Percentiles rank a stretch among this genome's conserved stretches.
phyloP scores from a whole-genome alignment of 2,113 vertebrate species.

The Myotis lucifugus region DNA sequence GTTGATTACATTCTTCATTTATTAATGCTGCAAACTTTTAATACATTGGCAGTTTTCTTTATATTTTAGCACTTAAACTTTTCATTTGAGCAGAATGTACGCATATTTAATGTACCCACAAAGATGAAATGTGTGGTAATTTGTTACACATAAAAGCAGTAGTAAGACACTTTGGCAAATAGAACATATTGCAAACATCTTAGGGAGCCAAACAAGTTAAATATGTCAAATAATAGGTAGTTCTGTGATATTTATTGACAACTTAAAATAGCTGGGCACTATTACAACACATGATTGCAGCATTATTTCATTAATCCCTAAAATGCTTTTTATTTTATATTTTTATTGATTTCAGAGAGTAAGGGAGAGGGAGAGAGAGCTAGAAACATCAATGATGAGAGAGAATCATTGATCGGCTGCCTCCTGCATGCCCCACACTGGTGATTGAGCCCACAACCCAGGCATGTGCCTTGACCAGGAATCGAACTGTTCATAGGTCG shows the following conservation, averaged over 20 bases:
- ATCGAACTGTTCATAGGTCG: too few relatives aligned
- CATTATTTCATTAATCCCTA: neutral
- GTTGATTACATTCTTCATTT: constrained; percentile 16
- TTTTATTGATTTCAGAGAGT: too few relatives aligned
- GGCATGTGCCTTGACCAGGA: too few relatives aligned
- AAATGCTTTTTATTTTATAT: neutral
- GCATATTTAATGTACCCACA: neutral
- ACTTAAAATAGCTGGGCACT: neutral
- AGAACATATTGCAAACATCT: neutral
- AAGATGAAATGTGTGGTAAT: neutral
- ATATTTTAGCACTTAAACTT: neutral
- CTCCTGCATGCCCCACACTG: too few relatives aligned
- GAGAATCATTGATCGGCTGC: too few relatives aligned
- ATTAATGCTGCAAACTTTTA: neutral
- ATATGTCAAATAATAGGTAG: neutral
- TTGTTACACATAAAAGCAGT: constrained; percentile 44
- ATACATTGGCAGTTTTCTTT: constrained; percentile 13
- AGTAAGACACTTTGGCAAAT: constrained; percentile 18
- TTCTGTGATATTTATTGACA: neutral
- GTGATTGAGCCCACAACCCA: too few relatives aligned
- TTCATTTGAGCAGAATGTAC: neutral
- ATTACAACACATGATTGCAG: neutral
- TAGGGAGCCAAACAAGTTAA: neutral
- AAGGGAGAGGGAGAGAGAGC: too few relatives aligned
- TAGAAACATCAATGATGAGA: too few relatives aligned